phyloP scores from a whole-genome alignment of 2,888 invertebrate genomes.

The Drosophila paramelanica region DNA sequence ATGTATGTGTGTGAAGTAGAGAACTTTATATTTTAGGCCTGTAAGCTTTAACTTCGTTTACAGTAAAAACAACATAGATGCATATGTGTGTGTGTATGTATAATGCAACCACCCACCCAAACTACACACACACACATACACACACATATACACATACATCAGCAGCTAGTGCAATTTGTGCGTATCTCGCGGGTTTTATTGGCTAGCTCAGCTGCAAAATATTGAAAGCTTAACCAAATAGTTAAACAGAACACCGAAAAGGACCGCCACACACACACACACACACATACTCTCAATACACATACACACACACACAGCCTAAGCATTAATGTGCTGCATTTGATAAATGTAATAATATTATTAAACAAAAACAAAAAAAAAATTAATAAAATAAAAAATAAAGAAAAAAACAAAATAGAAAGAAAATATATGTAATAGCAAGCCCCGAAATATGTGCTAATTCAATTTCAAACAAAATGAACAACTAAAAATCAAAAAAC shows the following conservation, averaged over 20 bases:
- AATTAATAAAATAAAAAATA: conserved; percentile 27
- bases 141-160: conserved; percentile 20
- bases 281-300: conserved; percentile 1
- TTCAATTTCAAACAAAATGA: conserved; percentile 39
- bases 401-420: conserved; percentile 20
- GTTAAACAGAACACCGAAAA: conserved; percentile 62
- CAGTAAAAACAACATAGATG: conserved; percentile 2
- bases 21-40: conserved; percentile 2
- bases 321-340: conserved; percentile 75
- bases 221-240: conserved; percentile 64
- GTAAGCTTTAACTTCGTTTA: conserved; percentile 1
- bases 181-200: conserved; percentile 15
- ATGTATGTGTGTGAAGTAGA: not conserved
- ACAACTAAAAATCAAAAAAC: conserved; percentile 39
- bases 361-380: conserved; percentile 23
- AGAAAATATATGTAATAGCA: conserved; percentile 41
- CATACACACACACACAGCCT: conserved; percentile 51
- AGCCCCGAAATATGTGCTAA: conserved; percentile 47
- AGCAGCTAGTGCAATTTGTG: conserved; percentile 25
- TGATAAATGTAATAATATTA: conserved; percentile 66
- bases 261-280: conserved; percentile 52
- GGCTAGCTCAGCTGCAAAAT: conserved; percentile 12
- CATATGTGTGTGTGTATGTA: conserved; percentile 33
- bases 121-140: conserved; percentile 2
- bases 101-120: conserved; percentile 42